Evolutionary conservation across 2,888 invertebrate species (phyloP), one percentile per base, ranked within the genome.

Genomic region (Odontothrips loti): DNA sequence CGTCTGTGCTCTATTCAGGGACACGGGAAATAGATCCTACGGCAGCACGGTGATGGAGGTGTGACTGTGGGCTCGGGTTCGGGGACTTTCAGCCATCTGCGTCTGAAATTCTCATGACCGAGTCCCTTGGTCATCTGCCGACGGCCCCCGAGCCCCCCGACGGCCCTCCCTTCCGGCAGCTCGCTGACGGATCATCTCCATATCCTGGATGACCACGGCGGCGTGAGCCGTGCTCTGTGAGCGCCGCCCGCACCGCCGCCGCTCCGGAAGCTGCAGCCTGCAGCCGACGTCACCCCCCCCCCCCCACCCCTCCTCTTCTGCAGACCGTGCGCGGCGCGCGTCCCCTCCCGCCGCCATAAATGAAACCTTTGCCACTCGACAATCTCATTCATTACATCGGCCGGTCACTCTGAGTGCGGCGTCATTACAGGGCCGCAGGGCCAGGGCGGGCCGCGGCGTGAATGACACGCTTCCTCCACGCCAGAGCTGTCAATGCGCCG

Each of bases 311-410:
- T 43, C 34, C 34, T 43, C 34, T 43, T 6, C 6, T 6, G 34
- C 34, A 43, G 34, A 2, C 34, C 34, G 34, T 6, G 34, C 6
- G 34, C 34, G 34, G 3, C 3, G 34, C 34, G 34, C 34, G 34
- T 6, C 3, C 34, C 6, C 34, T 6, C 34, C 34, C 34, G 34
- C 34, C 34, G 34, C 34, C 34, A 43, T 43, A 43, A 43, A 43
- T 43, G 34, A 43, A 43, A 43, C 58, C 58, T 58, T 4, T 58
- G 58, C 20, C 58, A 58, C 58, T 58, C 58, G 58, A 58, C 58
- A 58, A 58, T 58, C 58, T 58, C 58, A 58, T 58, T 58, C 58
- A 58, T 58, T 58, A 58, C 58, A 58, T 58, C 58, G 58, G 20
- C 58, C 58, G 20, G 58, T 15, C 58, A 6, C 51, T 6, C 15